Conservation (phyloP, 2,888 invertebrate genomes). For the Venusia cambrica region DNA sequence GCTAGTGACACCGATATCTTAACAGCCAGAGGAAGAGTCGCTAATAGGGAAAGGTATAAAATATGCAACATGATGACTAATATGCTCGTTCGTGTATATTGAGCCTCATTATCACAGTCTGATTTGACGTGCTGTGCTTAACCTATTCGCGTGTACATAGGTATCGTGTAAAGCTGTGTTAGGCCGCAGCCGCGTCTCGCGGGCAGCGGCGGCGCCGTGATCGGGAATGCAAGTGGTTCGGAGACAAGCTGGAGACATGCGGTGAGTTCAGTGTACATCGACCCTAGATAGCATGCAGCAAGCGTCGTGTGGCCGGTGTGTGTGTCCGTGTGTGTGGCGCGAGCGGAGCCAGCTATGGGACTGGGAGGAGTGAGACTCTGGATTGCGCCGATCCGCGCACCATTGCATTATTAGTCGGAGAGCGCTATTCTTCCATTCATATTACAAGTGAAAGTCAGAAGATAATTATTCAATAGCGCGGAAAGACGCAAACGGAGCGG, state of each 20-base stretch:
- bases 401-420: slow-evolving; percentile 21
- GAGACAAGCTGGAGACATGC: slow-evolving; percentile 72
- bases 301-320: slow-evolving; percentile 57
- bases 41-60: slow-evolving; percentile 81
- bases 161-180: slow-evolving; percentile 76
- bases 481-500: slow-evolving; percentile 59
- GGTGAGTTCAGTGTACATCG: slow-evolving; percentile 68
- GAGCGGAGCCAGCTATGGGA: slow-evolving; percentile 77
- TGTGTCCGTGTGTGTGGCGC: slow-evolving; percentile 68
- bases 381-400: slow-evolving; percentile 57
- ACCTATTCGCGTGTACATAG: slow-evolving; percentile 74
- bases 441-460: background rate
- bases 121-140: slow-evolving; percentile 68
- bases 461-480: slow-evolving; percentile 43
- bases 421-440: background rate
- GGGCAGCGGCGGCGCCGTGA: slow-evolving; percentile 68
- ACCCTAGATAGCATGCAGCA: slow-evolving; percentile 67
- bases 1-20: slow-evolving; percentile 60
- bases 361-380: slow-evolving; percentile 57
- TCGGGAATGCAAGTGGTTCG: slow-evolving; percentile 78
- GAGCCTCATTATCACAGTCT: slow-evolving; percentile 52
- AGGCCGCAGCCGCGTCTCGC: slow-evolving; percentile 53
- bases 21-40: slow-evolving; percentile 42
- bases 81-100: slow-evolving; percentile 65
- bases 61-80: slow-evolving; percentile 75